Percentiles rank a stretch among this genome's conserved stretches.
phyloP scores from a whole-genome alignment of 92 coral and sea anemone genomes.

The Siderastrea radians region DNA sequence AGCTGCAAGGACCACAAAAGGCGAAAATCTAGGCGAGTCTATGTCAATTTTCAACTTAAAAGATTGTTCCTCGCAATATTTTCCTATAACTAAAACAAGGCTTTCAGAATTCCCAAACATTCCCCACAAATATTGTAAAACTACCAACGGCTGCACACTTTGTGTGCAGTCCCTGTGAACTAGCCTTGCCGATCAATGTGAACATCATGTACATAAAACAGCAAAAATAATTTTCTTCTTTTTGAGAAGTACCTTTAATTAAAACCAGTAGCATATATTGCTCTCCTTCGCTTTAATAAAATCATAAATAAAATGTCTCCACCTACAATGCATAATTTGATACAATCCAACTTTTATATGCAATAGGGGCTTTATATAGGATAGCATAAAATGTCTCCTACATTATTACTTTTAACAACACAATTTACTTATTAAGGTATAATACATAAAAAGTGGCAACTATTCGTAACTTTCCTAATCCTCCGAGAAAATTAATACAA shows the following conservation, averaged over 20 bases:
- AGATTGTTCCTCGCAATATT: no score
- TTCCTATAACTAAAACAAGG: no score
- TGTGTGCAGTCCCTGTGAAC: background rate
- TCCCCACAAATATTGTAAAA: no score
- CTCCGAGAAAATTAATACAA: no score
- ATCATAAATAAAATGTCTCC: slow-evolving; percentile 52
- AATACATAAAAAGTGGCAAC: background rate
- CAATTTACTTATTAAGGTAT: background rate
- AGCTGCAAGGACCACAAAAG: no score
- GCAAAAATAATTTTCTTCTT: background rate
- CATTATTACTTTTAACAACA: slow-evolving; percentile 21
- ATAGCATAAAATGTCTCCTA: slow-evolving; percentile 19
- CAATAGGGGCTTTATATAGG: slow-evolving; percentile 22
- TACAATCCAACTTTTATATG: slow-evolving; percentile 2
- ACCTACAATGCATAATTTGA: slow-evolving; percentile 19
- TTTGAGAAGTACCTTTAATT: slow-evolving; percentile 9
- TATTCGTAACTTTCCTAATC: no score
- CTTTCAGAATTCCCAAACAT: no score
- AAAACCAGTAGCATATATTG: slow-evolving; percentile 17
- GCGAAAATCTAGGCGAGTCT: no score
- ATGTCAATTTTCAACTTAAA: no score
- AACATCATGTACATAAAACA: background rate
- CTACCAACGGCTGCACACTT: no score
- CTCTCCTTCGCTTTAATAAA: slow-evolving; percentile 17
- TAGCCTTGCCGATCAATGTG: background rate